Conservation (phyloP, 2,888 invertebrate species). For the Panopea generosa region DNA sequence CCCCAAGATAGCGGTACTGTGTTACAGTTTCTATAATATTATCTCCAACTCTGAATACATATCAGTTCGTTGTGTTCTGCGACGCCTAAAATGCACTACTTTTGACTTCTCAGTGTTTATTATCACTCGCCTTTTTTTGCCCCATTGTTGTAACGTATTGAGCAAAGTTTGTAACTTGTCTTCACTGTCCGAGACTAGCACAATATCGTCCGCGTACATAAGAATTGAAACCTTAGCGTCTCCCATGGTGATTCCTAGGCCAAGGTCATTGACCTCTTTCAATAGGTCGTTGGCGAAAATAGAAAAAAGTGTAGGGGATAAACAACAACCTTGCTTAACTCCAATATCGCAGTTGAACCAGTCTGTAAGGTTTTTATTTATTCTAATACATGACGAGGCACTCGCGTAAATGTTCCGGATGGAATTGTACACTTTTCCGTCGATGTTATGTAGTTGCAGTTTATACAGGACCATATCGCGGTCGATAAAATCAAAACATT, state of each 20-base stretch:
- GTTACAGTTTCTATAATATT: constrained; percentile 25
- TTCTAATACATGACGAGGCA: constrained; percentile 7
- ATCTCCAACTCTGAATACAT: constrained; percentile 17
- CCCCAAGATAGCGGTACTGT: constrained; percentile 18
- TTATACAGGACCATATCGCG: constrained; percentile 12
- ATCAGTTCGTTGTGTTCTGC: neutral
- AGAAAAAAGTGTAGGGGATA: constrained; percentile 27
- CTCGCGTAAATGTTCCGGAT: constrained; percentile 12
- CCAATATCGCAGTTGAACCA: constrained; percentile 14
- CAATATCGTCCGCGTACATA: constrained; percentile 28
- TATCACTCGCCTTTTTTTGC: constrained; percentile 15
- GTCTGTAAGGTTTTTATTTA: constrained; percentile 4
- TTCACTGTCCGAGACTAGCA: constrained; percentile 17
- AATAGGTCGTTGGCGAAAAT: constrained; percentile 31
- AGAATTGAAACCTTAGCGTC: constrained; percentile 21
- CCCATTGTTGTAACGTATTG: constrained; percentile 11
- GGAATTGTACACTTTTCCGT: constrained; percentile 27
- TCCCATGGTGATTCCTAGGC: constrained; percentile 8
- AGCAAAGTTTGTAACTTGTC: constrained; percentile 21
- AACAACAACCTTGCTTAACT: constrained; percentile 21
- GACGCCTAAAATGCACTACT: constrained; percentile 13
- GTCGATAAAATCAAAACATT: constrained; percentile 21
- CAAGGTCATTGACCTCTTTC: constrained; percentile 10
- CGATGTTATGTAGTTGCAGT: constrained; percentile 11
- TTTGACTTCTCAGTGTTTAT: constrained; percentile 23